Evolutionary conservation across 2,113 vertebrate genomes (phyloP).

Genomic region (Hydrochoerus hydrochaeris): DNA sequence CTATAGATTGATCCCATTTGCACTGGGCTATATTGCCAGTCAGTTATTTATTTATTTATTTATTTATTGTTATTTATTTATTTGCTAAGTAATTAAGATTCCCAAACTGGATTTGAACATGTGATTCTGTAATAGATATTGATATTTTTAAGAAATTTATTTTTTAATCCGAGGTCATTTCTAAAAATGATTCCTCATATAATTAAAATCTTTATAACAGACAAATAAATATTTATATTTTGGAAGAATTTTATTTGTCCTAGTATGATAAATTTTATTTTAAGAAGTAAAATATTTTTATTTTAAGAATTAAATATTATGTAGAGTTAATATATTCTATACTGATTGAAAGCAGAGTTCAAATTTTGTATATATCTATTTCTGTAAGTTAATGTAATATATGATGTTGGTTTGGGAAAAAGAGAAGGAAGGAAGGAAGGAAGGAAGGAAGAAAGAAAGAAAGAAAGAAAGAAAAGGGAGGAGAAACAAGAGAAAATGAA

Average conservation of each 20-base stretch:
- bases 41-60: background rate
- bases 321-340: background rate
- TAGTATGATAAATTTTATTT: background rate
- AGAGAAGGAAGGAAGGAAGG: background rate
- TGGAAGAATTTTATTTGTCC: background rate
- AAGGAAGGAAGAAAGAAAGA: too few species aligned
- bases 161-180: background rate
- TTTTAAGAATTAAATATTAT: background rate
- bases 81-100: background rate
- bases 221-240: background rate
- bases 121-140: background rate
- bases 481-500: too few species aligned
- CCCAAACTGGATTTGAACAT: background rate
- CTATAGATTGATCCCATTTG: background rate
- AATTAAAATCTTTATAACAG: background rate
- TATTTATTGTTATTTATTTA: background rate
- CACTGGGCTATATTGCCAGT: background rate
- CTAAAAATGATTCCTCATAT: background rate
- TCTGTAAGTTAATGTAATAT: background rate
- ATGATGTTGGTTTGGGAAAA: background rate
- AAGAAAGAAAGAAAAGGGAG: background rate
- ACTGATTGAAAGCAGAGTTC: background rate
- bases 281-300: background rate
- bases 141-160: background rate
- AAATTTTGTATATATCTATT: background rate